Base-by-base conservation (phyloP, 1,140 invertebrate species). In the Ruditapes philippinarum region DNA sequence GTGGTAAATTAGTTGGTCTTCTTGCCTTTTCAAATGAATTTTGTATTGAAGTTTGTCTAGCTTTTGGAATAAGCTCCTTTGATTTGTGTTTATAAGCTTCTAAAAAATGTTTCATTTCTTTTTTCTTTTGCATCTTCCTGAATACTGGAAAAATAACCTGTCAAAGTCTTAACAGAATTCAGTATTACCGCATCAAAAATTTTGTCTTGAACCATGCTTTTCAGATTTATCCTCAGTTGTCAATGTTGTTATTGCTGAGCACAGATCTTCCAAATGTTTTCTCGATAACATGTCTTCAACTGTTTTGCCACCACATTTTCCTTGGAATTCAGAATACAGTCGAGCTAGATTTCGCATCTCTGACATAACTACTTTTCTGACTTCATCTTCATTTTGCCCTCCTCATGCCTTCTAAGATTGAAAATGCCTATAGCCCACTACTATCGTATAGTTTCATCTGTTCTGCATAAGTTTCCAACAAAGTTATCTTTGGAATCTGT, bases 401-500 rank as follows among this genome's bases (percentile, higher is more conserved):
- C 51, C 31, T 86, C 83, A 51, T 86, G 68, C 11, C 83, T 17
- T 19, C 83, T 45, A 17, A 86, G 40, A 54, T 74, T 74, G n/a
- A 76, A 40, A 90, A n/a, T 82, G 62, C 12, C 57, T 82, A 45
- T 90, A 68, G n/a, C 19, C 89, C 79, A 28, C 88, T 42, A 0
- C 60, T 54, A 36, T 88, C 74, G n/a, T 25, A 74, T 89, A 9
- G 73, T 28, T 31, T 65, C 25, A 54, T 90, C 70, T 17, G 68
- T 78, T 36, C 68, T 74, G 57, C 85, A 90, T 7, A 90, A 25
- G 19, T 88, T 33, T 83, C 89, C 68, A 49, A 83, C 38, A 51
- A 88, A 85, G 40, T 79, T 62, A 19, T 89, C 70, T 68, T 79
- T 82, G 49, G n/a, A 88, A 90, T 73, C 80, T 54, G 19, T 89